These are phyloP conservation scores for Apis florea DNA, from an alignment of 1,140 invertebrate genomes.

Conservation along the genomic window DNA sequence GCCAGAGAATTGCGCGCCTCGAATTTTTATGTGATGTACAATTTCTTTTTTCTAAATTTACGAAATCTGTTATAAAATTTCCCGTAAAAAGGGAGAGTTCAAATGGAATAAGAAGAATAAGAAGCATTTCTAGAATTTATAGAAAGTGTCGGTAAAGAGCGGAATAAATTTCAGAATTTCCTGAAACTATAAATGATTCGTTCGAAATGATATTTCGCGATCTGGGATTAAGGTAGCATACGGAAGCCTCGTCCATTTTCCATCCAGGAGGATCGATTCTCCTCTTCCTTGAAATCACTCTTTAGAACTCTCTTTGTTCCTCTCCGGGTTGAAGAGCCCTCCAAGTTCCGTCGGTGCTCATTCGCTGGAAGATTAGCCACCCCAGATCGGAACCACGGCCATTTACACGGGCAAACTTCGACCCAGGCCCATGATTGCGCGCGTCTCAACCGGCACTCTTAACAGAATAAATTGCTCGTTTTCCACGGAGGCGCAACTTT, in stretches of 20 bases:
- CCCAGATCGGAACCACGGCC: conserved; percentile 58
- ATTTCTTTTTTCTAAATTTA: too few relatives aligned
- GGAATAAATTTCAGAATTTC: background rate
- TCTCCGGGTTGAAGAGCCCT: conserved; percentile 75
- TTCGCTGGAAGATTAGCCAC: conserved; percentile 67
- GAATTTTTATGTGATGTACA: too few relatives aligned
- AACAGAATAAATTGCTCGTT: conserved; percentile 65
- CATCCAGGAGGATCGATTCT: background rate
- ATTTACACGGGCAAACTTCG: conserved; percentile 64
- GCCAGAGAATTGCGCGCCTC: too few relatives aligned
- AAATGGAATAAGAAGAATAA: too few relatives aligned
- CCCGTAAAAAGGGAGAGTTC: too few relatives aligned
- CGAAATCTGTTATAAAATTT: too few relatives aligned
- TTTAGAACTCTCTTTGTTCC: conserved; percentile 53
- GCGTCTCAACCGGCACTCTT: conserved; percentile 50
- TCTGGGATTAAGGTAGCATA: background rate
- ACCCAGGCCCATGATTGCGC: conserved; percentile 56
- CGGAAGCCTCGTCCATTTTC: conserved; percentile 4
- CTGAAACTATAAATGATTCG: background rate
- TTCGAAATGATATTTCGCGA: background rate
- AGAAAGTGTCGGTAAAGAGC: background rate
- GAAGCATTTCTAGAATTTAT: too few relatives aligned
- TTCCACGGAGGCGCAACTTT: conserved; percentile 32
- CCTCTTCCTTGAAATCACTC: conserved; percentile 17
- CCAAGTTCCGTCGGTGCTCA: conserved; percentile 70